Evolutionary conservation across 2,113 vertebrate genomes (phyloP).

Genomic region (Calidris pugnax): DNA sequence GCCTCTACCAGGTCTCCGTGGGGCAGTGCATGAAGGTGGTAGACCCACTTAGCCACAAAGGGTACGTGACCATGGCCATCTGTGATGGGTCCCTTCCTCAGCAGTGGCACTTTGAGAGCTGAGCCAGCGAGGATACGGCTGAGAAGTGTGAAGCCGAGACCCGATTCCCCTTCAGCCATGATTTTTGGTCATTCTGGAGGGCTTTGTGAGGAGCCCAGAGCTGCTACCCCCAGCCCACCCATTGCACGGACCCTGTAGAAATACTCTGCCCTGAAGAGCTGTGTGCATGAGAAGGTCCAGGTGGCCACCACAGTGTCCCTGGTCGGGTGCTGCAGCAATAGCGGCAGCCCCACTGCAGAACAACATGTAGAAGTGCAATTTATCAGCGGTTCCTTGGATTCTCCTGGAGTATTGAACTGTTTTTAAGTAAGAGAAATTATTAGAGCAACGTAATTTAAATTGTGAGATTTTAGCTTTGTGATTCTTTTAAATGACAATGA

Average conservation of each 20-base stretch:
- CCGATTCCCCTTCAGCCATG: neutral
- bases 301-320: neutral
- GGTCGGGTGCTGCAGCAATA: neutral
- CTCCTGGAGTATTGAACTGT: neutral
- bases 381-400: neutral
- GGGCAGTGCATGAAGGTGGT: slow-evolving; percentile 89
- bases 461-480: slow-evolving; percentile 13
- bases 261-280: neutral
- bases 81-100: slow-evolving; percentile 86
- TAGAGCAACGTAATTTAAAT: slow-evolving; percentile 11
- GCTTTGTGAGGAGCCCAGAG: neutral
- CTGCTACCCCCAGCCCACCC: neutral
- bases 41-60: slow-evolving; percentile 79
- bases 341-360: neutral
- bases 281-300: neutral
- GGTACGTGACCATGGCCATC: slow-evolving; percentile 90
- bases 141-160: neutral
- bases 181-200: neutral
- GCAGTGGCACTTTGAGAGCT: slow-evolving; percentile 88
- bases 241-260: neutral
- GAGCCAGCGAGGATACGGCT: neutral
- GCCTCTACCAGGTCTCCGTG: slow-evolving; percentile 94
- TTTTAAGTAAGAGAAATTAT: slow-evolving; percentile 44
- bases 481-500: neutral
- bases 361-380: neutral